Percentiles rank a stretch among this genome's conserved stretches.
These are phyloP conservation scores for Cydia amplana DNA, from an alignment of 1,140 invertebrate species.

Conservation along the genomic window DNA sequence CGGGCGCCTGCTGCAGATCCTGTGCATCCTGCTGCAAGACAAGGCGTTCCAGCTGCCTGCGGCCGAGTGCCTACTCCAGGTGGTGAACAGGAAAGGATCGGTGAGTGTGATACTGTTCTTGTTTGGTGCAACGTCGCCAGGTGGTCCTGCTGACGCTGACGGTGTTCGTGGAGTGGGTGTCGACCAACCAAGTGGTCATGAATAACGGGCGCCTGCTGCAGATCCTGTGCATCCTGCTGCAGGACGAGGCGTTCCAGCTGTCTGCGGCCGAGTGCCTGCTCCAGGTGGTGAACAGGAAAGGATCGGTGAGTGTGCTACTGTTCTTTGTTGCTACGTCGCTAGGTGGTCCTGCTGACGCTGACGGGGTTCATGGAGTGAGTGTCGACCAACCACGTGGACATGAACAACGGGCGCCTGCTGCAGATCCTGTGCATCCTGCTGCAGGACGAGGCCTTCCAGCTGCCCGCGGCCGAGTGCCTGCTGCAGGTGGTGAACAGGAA, in stretches of 20 bases:
- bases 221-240: too few relatives aligned
- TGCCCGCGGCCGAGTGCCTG: conserved; percentile 91
- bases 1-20: conserved; percentile 89
- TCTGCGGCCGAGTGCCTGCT: too few relatives aligned
- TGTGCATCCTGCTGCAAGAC: conserved; percentile 90
- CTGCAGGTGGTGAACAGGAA: conserved; percentile 86
- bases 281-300: too few relatives aligned
- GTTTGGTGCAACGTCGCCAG: too few relatives aligned
- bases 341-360: conserved; percentile 90
- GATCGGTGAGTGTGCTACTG: too few relatives aligned
- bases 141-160: too few relatives aligned
- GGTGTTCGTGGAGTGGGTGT: too few relatives aligned
- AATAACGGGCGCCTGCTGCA: too few relatives aligned
- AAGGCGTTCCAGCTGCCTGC: conserved; percentile 89
- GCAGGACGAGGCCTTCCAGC: conserved; percentile 88
- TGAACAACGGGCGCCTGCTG: conserved; percentile 89
- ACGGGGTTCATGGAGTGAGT: conserved; percentile 92
- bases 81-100: conserved; percentile 86
- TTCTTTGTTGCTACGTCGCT: conserved; percentile 35
- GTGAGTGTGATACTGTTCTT: conserved; percentile 36
- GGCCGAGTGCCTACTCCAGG: conserved; percentile 90
- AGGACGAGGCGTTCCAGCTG: too few relatives aligned
- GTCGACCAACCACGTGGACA: conserved; percentile 90
- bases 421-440: conserved; percentile 91
- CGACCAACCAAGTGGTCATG: too few relatives aligned